A percentile compares a stretch with the other conserved stretches of the same genome.
Conservation (phyloP, 2,797 vertebrate genomes). For the Poeciliopsis turneri region DNA sequence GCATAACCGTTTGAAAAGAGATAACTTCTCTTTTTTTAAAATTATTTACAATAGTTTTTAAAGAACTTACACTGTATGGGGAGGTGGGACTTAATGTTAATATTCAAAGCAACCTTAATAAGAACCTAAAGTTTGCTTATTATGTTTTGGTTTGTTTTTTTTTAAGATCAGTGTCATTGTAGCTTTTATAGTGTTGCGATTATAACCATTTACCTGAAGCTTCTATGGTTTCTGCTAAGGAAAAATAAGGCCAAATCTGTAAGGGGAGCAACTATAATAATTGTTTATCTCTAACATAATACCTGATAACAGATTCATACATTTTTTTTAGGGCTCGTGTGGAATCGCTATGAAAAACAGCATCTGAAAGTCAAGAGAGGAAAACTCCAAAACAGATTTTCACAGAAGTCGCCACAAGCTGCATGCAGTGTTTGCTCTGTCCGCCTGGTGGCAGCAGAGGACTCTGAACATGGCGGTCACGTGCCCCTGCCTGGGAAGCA, state of each 20-base stretch:
- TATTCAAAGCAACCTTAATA: too few species aligned
- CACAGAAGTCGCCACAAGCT: background rate
- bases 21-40: background rate
- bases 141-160: too few species aligned
- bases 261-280: too few species aligned
- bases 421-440: background rate
- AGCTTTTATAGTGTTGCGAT: background rate
- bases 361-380: background rate
- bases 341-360: background rate
- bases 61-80: too few species aligned
- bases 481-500: conserved; percentile 42
- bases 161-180: too few species aligned
- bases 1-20: background rate
- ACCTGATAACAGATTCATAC: background rate
- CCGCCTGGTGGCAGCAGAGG: conserved; percentile 33
- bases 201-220: background rate
- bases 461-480: conserved; percentile 4
- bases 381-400: background rate
- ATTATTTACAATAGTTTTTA: background rate
- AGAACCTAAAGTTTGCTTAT: background rate
- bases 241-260: background rate
- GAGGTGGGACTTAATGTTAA: background rate
- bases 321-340: background rate
- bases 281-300: background rate
- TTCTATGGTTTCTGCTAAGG: background rate